These are phyloP conservation scores for Dunckerocampus dactyliophorus DNA, from an alignment of 2,113 vertebrate genomes.

Conservation along the genomic window DNA sequence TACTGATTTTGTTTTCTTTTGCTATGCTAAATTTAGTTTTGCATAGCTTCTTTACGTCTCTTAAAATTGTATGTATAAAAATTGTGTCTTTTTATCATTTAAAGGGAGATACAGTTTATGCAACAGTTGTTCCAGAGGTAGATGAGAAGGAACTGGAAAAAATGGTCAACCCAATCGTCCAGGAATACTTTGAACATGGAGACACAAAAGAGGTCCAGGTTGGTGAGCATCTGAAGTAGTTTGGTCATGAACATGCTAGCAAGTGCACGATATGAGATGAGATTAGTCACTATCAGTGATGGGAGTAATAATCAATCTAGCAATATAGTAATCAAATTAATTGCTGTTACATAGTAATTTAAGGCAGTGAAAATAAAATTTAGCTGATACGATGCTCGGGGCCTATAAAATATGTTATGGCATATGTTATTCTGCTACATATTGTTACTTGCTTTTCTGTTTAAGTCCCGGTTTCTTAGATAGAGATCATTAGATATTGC, in stretches of 20 bases:
- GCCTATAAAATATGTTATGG: no score
- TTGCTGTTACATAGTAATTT: no score
- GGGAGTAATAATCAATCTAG: no score
- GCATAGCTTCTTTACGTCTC: neutral
- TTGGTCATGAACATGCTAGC: no score
- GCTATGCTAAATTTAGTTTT: neutral
- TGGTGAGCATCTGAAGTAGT: constrained; percentile 4
- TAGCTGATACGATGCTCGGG: no score
- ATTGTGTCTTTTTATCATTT: neutral
- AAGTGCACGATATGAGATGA: no score
- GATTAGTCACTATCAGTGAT: no score
- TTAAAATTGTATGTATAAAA: neutral
- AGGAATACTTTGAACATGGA: constrained; percentile 85
- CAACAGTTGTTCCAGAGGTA: constrained; percentile 79
- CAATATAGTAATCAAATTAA: no score
- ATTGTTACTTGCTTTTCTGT: neutral
- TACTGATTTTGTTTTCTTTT: no score
- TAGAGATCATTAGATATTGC: no score
- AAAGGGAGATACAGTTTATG: constrained; percentile 82
- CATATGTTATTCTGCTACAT: neutral
- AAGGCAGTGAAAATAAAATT: no score
- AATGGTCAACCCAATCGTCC: constrained; percentile 81
- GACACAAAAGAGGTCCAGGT: constrained; percentile 84
- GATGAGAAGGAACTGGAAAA: constrained; percentile 80
- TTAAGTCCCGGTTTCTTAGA: no score